Base-by-base conservation (phyloP, 2,797 vertebrate genomes). In the Phoebastria nigripes region DNA sequence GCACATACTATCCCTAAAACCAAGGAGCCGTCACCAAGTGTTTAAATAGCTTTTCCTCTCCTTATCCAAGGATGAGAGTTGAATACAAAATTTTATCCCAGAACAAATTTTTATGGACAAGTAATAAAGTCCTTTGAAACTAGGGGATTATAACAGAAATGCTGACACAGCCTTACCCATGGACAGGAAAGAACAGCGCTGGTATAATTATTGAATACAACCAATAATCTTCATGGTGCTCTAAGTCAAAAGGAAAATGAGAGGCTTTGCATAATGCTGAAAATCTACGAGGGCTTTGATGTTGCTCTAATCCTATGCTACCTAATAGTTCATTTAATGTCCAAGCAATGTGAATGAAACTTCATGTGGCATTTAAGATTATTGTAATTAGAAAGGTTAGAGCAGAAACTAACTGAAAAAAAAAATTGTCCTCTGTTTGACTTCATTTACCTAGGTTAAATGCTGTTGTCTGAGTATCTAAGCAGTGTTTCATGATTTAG, bases 111-210 rank as follows among this genome's bases (percentile, higher is more conserved):
- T 89, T 88, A 92, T 67, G 73, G 84, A 76, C 58, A 82, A 92
- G 31, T 89, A 95, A 80, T 62, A 94, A 96, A 96, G 76, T 65
- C 56, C 73, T 96, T 97, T 97, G 65, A 96, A 98, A 97, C 80
- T 9, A 94, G 49, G 66, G 81, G 90, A 94, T 96, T 97, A 85
- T 82, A 92, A 82, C 46, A 83, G 31, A 94, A 97, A 74, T 90
- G 83, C 94, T 91, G 92, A 96, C 55, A 84, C 35, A 85, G 81
- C 24, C 89, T 97, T 97, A 96, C 80, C 81, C 61, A 35, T 70
- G 82, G 89, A 82, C 52, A 83, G 94, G 42, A 93, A 93, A 95
- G 73, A 96, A 81, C 35, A 71, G 33, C 72, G 51, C 67, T 19
- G 3, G 35, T 82, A 69, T 39, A 80, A 94, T 84, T 71, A 91